phyloP scores from a whole-genome alignment of 2,113 vertebrate genomes.

The Strix uralensis region DNA sequence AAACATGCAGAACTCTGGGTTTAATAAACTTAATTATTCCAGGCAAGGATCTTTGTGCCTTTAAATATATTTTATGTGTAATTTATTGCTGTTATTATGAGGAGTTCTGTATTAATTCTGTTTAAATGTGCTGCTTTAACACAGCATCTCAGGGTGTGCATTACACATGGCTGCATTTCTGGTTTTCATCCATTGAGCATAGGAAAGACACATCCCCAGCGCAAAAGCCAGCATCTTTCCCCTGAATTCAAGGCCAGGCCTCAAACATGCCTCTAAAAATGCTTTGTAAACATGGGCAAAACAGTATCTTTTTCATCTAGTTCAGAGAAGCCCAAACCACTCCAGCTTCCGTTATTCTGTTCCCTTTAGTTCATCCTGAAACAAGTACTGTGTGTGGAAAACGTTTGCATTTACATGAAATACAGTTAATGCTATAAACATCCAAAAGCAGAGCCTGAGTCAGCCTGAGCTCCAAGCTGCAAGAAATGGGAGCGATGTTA shows the following conservation, averaged over 20 bases:
- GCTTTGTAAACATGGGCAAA: neutral
- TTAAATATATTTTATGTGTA: neutral
- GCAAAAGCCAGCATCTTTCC: neutral
- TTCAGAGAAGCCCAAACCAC: neutral
- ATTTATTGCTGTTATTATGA: neutral
- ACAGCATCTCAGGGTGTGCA: neutral
- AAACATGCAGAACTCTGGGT: neutral
- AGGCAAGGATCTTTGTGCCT: neutral
- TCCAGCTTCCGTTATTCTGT: neutral
- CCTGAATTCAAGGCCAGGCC: neutral
- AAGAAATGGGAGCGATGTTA: neutral
- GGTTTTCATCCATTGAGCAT: neutral
- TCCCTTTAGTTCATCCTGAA: neutral
- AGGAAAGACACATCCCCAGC: neutral
- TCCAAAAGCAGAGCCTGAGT: neutral
- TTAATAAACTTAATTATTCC: neutral
- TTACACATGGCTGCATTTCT: neutral
- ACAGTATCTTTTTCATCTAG: neutral
- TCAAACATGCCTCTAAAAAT: neutral
- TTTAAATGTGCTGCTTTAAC: neutral
- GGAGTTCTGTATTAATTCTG: neutral
- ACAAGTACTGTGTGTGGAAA: neutral
- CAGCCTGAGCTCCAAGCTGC: neutral
- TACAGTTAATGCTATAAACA: fast-evolving
- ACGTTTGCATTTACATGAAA: neutral